A percentile compares a stretch with the other conserved stretches of the same genome.
Conservation (phyloP, 2,113 vertebrate species). For the Pionites leucogaster region DNA sequence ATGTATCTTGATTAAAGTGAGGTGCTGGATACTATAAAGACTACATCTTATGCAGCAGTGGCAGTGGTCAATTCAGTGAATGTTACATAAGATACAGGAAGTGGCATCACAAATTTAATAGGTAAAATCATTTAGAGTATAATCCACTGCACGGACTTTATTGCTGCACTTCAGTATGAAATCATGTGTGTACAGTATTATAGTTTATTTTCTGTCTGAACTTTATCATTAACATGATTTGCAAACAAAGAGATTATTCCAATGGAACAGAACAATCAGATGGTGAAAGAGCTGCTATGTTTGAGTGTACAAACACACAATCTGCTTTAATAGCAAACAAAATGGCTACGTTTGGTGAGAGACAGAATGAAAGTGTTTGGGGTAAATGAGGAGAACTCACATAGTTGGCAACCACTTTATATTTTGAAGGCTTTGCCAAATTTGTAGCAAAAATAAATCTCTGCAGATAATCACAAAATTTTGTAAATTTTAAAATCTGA, state of each 20-base stretch:
- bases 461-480: background rate
- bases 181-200: background rate
- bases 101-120: background rate
- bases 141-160: background rate
- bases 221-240: slow-evolving; percentile 1
- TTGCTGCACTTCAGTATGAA: background rate
- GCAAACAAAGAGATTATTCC: background rate
- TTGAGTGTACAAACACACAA: background rate
- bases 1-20: background rate
- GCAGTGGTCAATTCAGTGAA: background rate
- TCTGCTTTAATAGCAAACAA: background rate
- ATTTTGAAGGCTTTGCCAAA: background rate
- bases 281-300: background rate
- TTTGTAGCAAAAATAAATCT: background rate
- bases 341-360: background rate
- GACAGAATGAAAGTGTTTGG: background rate
- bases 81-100: background rate
- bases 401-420: background rate
- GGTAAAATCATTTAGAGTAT: background rate
- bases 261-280: background rate
- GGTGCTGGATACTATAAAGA: background rate
- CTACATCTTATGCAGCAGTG: background rate
- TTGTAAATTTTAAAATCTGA: background rate
- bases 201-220: background rate
- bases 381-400: background rate